Percentiles rank a stretch among this genome's conserved stretches.
Conservation (phyloP, 1,140 invertebrate genomes). For the Lucilia cuprina region DNA sequence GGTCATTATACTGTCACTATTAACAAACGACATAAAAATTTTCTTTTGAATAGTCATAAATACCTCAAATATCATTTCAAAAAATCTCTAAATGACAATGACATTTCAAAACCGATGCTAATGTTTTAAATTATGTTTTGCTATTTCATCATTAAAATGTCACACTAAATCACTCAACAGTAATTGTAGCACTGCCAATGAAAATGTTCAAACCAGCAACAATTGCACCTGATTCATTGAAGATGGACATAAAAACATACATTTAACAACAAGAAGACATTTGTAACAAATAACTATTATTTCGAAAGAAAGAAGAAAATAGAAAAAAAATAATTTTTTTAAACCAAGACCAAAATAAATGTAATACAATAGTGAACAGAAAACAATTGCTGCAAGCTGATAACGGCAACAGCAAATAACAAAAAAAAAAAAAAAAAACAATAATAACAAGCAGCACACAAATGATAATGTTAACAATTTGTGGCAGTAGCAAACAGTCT, state of each 20-base stretch:
- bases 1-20: too few species aligned
- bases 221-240: neutral
- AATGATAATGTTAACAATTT: conserved; percentile 30
- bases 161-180: neutral
- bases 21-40: too few species aligned
- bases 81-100: neutral
- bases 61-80: too few species aligned
- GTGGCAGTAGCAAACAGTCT: conserved; percentile 9
- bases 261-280: neutral
- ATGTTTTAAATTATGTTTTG: neutral
- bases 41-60: too few species aligned
- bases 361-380: neutral
- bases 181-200: neutral
- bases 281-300: neutral
- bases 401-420: neutral
- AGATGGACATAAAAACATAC: neutral
- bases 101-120: neutral
- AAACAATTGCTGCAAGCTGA: neutral
- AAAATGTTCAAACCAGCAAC: neutral
- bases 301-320: neutral
- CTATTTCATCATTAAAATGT: neutral
- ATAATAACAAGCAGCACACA: neutral
- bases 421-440: too few species aligned
- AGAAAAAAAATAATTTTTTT: neutral
- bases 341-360: neutral